Evolutionary conservation across 2,888 invertebrate species (phyloP), one percentile per base, ranked within the genome.

Genomic region (Tridacna gigas): DNA sequence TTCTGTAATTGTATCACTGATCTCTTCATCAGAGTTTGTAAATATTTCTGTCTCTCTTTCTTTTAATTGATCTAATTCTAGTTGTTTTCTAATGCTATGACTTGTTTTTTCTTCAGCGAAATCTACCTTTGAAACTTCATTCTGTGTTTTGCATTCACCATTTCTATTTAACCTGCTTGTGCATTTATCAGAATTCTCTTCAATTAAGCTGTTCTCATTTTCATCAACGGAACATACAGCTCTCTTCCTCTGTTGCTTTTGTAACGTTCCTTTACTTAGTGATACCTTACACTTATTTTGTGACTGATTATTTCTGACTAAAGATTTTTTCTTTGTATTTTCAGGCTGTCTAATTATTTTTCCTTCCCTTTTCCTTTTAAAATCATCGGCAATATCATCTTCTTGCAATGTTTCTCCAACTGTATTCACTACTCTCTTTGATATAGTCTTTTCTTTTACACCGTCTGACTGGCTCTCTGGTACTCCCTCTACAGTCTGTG

Each of bases 401-500:
- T 60, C 9, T n/a, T 60, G n/a, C 60, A 20, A 60, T 18, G n/a
- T 60, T n/a, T 60, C 60, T 51, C 12, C 22, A 26, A 9, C 26
- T n/a, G 12, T 56, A 25, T 22, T 51, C 15, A 4, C 60, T n/a
- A 26, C 56, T 13, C 48, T 26, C 48, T 26, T 13, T 74, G 12
- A 20, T 28, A 7, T 20, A 20, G n/a, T 56, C 12, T 9, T 20
- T 20, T 20, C 25, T 18, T 22, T 56, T 25, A 28, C 25, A 13
- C 18, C 13, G 11, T 51, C 15, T 75, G 13, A 28, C 5, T 37
- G 28, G 9, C 20, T 37, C 60, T 45, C 25, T 28, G 28, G 11
- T 37, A 51, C 60, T 26, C 15, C 18, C 9, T 80, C 78, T 65
- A 37, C 2, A 37, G 85, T 82, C 69, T 82, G 85, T 25, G 80